Conservation (phyloP, 1,140 invertebrate species). For the Drosophila eugracilis region DNA sequence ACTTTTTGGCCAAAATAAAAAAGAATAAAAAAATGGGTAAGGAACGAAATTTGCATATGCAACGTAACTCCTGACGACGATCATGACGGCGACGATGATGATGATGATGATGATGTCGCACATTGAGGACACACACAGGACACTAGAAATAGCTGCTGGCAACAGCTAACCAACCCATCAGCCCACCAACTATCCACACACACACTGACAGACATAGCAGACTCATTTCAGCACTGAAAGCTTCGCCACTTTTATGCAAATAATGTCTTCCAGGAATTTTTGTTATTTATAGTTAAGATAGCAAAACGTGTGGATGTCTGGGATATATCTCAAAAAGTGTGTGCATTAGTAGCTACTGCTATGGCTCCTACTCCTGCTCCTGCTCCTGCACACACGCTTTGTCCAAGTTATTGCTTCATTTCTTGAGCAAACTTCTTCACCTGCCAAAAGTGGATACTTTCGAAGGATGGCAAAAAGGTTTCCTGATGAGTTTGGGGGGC, state of each 20-base stretch:
- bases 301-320: slow-evolving; percentile 77
- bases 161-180: slow-evolving; percentile 13
- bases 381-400: slow-evolving; percentile 12
- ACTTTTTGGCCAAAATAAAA: slow-evolving; percentile 68
- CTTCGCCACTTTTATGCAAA: slow-evolving; percentile 83
- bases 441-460: slow-evolving; percentile 50
- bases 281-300: slow-evolving; percentile 84
- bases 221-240: slow-evolving; percentile 34
- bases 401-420: slow-evolving; percentile 80
- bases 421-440: slow-evolving; percentile 59
- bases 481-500: slow-evolving; percentile 31
- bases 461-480: slow-evolving; percentile 39
- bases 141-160: slow-evolving; percentile 62
- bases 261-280: slow-evolving; percentile 83
- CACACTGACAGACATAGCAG: no score
- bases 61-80: slow-evolving; percentile 72
- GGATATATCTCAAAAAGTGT: slow-evolving; percentile 63
- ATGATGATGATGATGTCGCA: slow-evolving; percentile 34
- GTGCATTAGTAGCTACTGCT: slow-evolving; percentile 68
- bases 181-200: background rate
- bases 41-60: slow-evolving; percentile 73
- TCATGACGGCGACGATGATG: slow-evolving; percentile 53
- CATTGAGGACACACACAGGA: slow-evolving; percentile 59
- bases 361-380: slow-evolving; percentile 1
- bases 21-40: slow-evolving; percentile 16